These are phyloP conservation scores for Penaeus vannamei DNA, from an alignment of 1,140 invertebrate genomes.

Conservation along the genomic window DNA sequence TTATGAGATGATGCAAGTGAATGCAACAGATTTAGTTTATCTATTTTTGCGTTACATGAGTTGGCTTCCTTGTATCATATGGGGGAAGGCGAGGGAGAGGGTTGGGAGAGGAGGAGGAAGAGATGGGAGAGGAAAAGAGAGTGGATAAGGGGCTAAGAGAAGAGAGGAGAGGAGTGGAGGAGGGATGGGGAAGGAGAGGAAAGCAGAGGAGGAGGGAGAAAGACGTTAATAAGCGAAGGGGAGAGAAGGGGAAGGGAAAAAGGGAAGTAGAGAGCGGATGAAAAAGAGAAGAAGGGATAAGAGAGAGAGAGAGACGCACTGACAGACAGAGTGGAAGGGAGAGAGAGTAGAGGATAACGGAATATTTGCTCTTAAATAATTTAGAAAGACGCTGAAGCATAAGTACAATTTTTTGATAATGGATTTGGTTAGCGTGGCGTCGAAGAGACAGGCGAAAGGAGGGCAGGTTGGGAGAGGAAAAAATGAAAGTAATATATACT, in stretches of 20 bases:
- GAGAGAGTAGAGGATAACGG: too few relatives aligned
- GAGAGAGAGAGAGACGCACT: neutral
- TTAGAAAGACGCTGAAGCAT: too few relatives aligned
- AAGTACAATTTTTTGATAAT: too few relatives aligned
- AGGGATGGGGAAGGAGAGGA: neutral
- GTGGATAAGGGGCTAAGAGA: neutral
- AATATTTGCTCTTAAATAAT: too few relatives aligned
- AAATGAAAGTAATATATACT: too few relatives aligned
- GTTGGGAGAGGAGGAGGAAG: neutral
- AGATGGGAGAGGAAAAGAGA: neutral
- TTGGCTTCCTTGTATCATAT: neutral
- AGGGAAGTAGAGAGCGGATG: neutral
- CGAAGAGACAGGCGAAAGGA: too few relatives aligned
- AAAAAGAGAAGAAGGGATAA: neutral
- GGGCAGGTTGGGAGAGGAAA: too few relatives aligned
- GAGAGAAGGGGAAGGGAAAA: neutral
- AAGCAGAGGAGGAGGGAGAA: neutral
- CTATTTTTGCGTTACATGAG: too few relatives aligned
- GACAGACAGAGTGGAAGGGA: neutral
- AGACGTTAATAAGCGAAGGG: neutral
- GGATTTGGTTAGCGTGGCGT: too few relatives aligned
- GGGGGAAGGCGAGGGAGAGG: neutral
- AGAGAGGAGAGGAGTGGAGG: neutral
- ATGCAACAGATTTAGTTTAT: too few relatives aligned
- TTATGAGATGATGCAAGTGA: too few relatives aligned